Percentiles rank a stretch among this genome's conserved stretches.
Evolutionary conservation across 2,888 invertebrate species (phyloP).

Genomic region (Chrysopilus asiliformis): DNA sequence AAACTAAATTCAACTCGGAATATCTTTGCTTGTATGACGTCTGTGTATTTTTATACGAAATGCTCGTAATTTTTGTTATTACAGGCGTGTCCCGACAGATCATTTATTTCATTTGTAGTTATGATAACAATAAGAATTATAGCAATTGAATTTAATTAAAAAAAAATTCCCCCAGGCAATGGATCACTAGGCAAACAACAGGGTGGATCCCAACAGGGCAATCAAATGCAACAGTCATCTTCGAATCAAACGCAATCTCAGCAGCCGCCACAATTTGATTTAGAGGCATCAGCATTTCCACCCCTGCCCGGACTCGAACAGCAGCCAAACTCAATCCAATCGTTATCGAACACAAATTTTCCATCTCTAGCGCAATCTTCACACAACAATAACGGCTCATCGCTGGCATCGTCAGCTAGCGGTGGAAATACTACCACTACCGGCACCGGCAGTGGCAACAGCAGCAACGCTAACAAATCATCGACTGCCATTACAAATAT

Average conservation of each 20-base stretch:
- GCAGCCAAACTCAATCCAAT: conserved; percentile 3
- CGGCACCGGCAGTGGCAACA: neutral
- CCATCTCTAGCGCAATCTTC: conserved; percentile 16
- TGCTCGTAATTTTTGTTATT: too few species aligned
- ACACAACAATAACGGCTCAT: conserved; percentile 3
- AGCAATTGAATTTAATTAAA: too few species aligned
- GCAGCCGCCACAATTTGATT: conserved; percentile 54
- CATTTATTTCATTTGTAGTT: too few species aligned
- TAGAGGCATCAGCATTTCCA: conserved; percentile 67
- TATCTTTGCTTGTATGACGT: too few species aligned
- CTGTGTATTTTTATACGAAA: too few species aligned
- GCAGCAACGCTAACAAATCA: neutral
- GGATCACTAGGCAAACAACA: conserved; percentile 8
- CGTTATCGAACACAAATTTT: conserved; percentile 18
- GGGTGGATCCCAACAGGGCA: conserved; percentile 12
- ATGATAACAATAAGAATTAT: too few species aligned
- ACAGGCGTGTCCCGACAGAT: too few species aligned
- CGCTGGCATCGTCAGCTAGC: neutral
- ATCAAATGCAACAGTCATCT: conserved; percentile 23
- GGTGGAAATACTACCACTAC: neutral
- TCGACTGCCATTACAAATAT: neutral
- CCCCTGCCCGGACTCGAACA: conserved; percentile 55
- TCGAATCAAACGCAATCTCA: conserved; percentile 28
- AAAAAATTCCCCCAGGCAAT: too few species aligned
- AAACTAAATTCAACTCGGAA: too few species aligned